Conservation (phyloP, 2,888 invertebrate species). For the Eupithecia subumbrata region DNA sequence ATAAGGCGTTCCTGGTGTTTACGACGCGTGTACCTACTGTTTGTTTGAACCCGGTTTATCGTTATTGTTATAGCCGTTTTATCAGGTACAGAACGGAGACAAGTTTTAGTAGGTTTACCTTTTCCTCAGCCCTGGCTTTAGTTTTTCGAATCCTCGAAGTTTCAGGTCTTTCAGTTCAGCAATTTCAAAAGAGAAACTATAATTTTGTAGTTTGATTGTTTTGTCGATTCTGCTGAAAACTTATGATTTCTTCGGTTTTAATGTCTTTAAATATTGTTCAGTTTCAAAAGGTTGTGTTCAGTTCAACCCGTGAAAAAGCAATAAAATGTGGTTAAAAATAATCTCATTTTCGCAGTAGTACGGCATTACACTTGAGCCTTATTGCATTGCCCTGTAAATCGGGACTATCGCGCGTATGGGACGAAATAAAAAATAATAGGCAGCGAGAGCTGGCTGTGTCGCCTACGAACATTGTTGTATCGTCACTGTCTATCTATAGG, state of each 20-base stretch:
- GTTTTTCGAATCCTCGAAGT: not conserved
- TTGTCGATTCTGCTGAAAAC: not conserved
- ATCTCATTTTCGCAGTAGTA: conserved; percentile 44
- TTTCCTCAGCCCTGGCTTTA: conserved; percentile 8
- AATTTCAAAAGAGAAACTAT: not conserved
- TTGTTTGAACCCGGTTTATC: conserved; percentile 38
- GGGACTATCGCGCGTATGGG: conserved; percentile 58
- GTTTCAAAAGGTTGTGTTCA: not conserved
- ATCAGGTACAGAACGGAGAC: conserved; percentile 31
- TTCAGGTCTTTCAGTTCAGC: not conserved
- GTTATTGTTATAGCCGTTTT: conserved; percentile 37
- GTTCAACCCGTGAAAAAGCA: conserved; percentile 30
- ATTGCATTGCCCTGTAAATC: conserved; percentile 60
- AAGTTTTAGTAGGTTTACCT: conserved; percentile 22
- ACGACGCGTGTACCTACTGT: conserved; percentile 31
- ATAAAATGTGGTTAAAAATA: conserved; percentile 41
- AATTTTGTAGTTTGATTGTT: not conserved
- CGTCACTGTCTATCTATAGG: not conserved
- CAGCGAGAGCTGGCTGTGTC: conserved; percentile 52
- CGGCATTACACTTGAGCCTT: conserved; percentile 53
- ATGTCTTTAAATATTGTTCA: not conserved
- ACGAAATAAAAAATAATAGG: conserved; percentile 76
- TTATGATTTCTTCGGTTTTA: not conserved
- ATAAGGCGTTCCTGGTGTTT: conserved; percentile 34
- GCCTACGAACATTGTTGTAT: not conserved